A percentile compares a stretch with the other conserved stretches of the same genome.
Evolutionary conservation across 2,113 vertebrate genomes (phyloP).

Genomic region (Malurus melanocephalus): DNA sequence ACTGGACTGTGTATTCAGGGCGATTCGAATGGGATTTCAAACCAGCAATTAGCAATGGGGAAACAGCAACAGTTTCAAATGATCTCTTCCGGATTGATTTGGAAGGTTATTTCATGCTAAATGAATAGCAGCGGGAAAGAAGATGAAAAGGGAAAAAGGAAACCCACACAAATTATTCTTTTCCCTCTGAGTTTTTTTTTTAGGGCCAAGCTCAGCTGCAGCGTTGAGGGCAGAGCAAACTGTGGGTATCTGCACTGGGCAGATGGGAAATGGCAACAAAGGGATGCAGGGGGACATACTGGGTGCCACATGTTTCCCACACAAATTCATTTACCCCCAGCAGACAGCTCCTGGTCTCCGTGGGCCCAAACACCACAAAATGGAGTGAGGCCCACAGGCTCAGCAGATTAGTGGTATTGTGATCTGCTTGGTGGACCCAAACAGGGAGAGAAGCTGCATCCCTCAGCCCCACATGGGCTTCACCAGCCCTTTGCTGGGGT

Average conservation of each 20-base stretch:
- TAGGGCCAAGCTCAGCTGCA: not conserved
- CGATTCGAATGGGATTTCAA: not conserved
- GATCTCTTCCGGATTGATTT: conserved; percentile 41
- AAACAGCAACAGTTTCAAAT: conserved; percentile 26
- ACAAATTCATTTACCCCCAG: not conserved
- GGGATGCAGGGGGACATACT: not conserved
- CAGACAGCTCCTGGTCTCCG: not conserved
- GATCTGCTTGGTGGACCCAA: not conserved
- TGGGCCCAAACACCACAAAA: not conserved
- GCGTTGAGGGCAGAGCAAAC: not conserved
- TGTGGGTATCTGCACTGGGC: not conserved
- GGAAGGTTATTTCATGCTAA: conserved; percentile 50
- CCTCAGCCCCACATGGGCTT: not conserved
- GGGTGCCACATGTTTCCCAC: not conserved
- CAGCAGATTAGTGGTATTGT: rapidly evolving
- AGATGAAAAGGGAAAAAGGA: conserved; percentile 1
- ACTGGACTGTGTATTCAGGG: not conserved
- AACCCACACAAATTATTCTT: not conserved
- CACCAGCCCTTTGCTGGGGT: not conserved
- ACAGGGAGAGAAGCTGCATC: rapidly evolving
- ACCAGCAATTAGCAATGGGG: conserved; percentile 19
- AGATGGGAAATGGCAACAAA: not conserved
- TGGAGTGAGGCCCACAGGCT: rapidly evolving
- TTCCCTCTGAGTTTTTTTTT: not conserved
- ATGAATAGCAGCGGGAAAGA: conserved; percentile 51